Base-by-base conservation (phyloP, 2,113 vertebrate species). In the Silurus meridionalis region DNA sequence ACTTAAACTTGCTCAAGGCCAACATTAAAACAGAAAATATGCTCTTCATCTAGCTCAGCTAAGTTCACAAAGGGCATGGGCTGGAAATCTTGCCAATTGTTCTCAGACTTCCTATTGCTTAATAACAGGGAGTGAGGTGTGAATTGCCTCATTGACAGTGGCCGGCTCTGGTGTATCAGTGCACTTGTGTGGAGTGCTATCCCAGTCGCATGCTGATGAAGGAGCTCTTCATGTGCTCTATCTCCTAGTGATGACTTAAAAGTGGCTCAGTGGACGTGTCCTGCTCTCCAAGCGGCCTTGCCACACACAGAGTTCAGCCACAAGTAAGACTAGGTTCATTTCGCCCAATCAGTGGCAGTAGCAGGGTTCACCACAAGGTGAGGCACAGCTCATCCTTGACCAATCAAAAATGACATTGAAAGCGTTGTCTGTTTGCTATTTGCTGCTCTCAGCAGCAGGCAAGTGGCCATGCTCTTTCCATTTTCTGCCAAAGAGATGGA, bases 331-430 rank as follows among this genome's bases (percentile, higher is more conserved):
- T 8, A 67, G 4, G 78, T 90, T 88, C 89, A 85, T 90, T 90
- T 90, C 85, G 85, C 89, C 91, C 91, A 90, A 90, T 90, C 89
- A 90, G 87, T 64, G 63, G 25, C 90, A 89, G 89, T 85, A 17
- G 64, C 82, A 64, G 69, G 75, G 82, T 88, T 90, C 82, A 87
- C 53, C 77, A 74, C 48, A 80, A 83, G 86, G 83, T 89, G 80
- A 86, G 86, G 57, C 82, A 86, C 89, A 14, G 79, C 80, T 63
- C 89, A 89, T 82, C 88, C 87, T 87, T 90, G 85, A 91, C 90
- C 85, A 87, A 90, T 89, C 89, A 91, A 85, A 91, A 90, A 85
- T 82, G 81, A 93, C 92, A 92, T 90, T 88, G 89, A 92, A 89
- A 92, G 89, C 80, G 92, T 91, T 83, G 90, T 90, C 83, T 83